Evolutionary conservation across 2,113 vertebrate genomes (phyloP), one percentile per base, ranked within the genome.

Genomic region (Siphamia tubifer): DNA sequence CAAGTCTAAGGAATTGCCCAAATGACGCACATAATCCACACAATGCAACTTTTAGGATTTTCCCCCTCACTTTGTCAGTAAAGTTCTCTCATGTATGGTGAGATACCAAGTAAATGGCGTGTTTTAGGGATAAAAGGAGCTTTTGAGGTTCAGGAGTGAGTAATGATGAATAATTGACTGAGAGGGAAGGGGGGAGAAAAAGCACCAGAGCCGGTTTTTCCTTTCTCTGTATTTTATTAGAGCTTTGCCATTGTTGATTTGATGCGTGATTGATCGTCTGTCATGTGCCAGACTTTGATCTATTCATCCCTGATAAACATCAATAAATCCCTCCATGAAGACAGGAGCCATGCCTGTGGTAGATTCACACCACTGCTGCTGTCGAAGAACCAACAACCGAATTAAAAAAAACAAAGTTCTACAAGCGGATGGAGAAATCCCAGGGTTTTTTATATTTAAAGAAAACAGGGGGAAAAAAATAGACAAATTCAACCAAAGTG

Each of bases 241-340:
- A 91, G 91, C 83, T 89, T 91, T 92, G 92, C 90, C 92, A 88
- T 89, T 83, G 87, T 91, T 90, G 89, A 92, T 94, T 92, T 93
- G 92, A 94, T 91, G 87, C 87, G 77, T 93, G 92, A 93, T 94
- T 94, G 92, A 94, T 94, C 90, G 90, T 54, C 87, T 90, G 90
- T 94, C 92, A 92, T 82, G 90, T 91, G 90, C 82, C 86, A 71
- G 77, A 80, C 90, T 94, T 92, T 94, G 92, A 92, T 94, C 92
- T 90, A 86, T 91, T 92, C 89, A 92, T 90, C 83, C 90, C 86
- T 84, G 89, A 92, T 94, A 90, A 92, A 89, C 91, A 91, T 92
- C 92, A 92, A 90, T 91, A 92, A 92, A 91, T 90, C 88, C 90
- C 79, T 83, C 89, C 86, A 77, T 85, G 83, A 87, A 91, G 90